A percentile compares a stretch with the other conserved stretches of the same genome.
These are phyloP conservation scores for Hylaeus anthracinus DNA, from an alignment of 1,140 invertebrate species.

Conservation along the genomic window DNA sequence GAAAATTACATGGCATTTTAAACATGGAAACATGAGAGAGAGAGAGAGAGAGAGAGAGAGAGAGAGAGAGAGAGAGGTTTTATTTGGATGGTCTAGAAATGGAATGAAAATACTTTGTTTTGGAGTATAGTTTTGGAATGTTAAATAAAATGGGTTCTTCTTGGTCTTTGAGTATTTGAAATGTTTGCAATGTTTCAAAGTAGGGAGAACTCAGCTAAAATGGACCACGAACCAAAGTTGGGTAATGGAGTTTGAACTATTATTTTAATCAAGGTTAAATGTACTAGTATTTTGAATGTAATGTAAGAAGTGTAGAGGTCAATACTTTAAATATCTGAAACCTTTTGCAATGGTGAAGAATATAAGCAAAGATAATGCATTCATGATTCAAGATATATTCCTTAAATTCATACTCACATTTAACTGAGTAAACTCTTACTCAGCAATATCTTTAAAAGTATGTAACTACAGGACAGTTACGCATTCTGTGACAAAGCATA, in stretches of 20 bases:
- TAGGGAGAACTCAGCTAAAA: not conserved
- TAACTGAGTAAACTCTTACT: not conserved
- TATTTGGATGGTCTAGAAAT: not conserved
- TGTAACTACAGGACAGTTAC: not conserved
- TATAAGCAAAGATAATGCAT: not conserved
- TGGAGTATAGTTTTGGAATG: not conserved
- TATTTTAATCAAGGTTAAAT: not conserved
- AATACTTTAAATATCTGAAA: not conserved
- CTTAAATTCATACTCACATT: not conserved
- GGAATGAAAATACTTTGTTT: not conserved
- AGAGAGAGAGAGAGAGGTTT: not conserved
- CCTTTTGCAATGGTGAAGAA: not conserved
- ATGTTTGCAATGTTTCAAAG: not conserved
- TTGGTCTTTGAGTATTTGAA: no score
- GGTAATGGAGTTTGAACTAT: not conserved
- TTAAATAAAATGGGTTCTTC: not conserved
- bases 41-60: no score
- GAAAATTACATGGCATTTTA: not conserved
- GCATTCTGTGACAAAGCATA: not conserved
- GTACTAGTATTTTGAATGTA: not conserved
- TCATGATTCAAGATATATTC: not conserved
- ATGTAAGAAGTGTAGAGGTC: not conserved
- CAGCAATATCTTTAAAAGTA: not conserved
- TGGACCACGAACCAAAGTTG: not conserved
- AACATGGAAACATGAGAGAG: not conserved